Evolutionary conservation across 2,113 vertebrate species (phyloP), one percentile per base, ranked within the genome.

Genomic region (Psammodynastes pulverulentus): DNA sequence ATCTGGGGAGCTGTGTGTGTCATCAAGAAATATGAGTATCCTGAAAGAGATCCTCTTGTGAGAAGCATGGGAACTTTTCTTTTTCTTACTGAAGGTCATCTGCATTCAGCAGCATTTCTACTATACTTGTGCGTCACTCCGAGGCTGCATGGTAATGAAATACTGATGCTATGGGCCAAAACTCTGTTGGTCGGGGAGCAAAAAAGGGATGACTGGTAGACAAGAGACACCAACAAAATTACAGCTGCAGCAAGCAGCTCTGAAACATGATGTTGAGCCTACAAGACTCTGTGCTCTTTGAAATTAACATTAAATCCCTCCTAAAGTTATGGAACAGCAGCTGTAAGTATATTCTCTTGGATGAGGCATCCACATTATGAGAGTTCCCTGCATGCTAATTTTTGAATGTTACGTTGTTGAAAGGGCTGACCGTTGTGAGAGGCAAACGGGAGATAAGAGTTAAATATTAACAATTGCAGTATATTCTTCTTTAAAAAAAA

Each of bases 261-360:
- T 54, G 89, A 93, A 93, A 93, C 98, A 97, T 94, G 95, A 99
- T 99, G 99, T 98, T 99, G 96, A 99, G 98, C 96, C 98, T 99
- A 93, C 99, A 99, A 98, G 99, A 99, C 96, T 98, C 99, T 1
- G 98, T 99, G 94, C 98, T 98, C 97, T 99, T 99, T 97, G 99
- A 99, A 97, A 99, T 99, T 95, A 99, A 97, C 98, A 99, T 99
- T 96, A 99, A 99, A 98, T 99, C 99, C 93, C 98, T 99, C 96
- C 98, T 99, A 94, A 99, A 99, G 97, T 98, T 98, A 88, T 99
- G 99, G 99, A 99, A 98, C 96, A 97, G 98, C 97, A 98, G 98
- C 98, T 96, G 99, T 99, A 94, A 99, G 99, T 99, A 98, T 90
- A 86, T 17, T 29, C 88, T 95, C 84, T 93, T 91, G 39, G 0